Conservation (phyloP, 35 echinoderm and acorn worm species). For the Lytechinus pictus region DNA sequence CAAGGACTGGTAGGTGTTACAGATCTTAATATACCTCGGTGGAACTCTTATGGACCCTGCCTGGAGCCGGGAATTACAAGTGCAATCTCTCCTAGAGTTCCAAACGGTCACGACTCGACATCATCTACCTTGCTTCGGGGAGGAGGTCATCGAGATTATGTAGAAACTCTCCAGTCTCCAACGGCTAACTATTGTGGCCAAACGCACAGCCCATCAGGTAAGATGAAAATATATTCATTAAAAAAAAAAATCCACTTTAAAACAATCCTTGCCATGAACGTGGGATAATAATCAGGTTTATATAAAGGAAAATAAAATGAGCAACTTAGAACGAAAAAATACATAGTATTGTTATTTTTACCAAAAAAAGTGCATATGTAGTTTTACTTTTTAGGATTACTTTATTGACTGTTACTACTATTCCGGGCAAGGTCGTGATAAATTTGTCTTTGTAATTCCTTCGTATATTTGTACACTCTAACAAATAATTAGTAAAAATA, state of each 20-base stretch:
- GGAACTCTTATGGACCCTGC: slow-evolving; percentile 24
- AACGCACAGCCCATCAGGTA: slow-evolving; percentile 43
- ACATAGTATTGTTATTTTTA: background rate
- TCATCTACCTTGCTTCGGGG: background rate
- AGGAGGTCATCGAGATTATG: slow-evolving; percentile 15
- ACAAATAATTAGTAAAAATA: no score
- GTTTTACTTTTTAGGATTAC: no score
- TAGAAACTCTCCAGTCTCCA: background rate
- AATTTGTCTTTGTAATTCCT: no score
- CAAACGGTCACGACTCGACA: background rate
- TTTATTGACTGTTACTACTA: no score
- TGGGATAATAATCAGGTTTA: background rate
- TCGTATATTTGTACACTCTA: no score
- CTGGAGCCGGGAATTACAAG: slow-evolving; percentile 34
- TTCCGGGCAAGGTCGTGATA: no score
- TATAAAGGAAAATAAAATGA: background rate
- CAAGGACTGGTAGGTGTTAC: slow-evolving; percentile 23
- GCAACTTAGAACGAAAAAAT: background rate
- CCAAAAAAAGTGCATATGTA: background rate
- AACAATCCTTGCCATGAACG: background rate
- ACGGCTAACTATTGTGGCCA: background rate
- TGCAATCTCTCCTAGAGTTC: slow-evolving; percentile 37
- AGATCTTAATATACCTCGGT: slow-evolving; percentile 49
- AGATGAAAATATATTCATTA: background rate
- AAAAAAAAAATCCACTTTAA: background rate